Evolutionary conservation across 2,888 invertebrate species (phyloP).

Genomic region (Spilarctia lutea): DNA sequence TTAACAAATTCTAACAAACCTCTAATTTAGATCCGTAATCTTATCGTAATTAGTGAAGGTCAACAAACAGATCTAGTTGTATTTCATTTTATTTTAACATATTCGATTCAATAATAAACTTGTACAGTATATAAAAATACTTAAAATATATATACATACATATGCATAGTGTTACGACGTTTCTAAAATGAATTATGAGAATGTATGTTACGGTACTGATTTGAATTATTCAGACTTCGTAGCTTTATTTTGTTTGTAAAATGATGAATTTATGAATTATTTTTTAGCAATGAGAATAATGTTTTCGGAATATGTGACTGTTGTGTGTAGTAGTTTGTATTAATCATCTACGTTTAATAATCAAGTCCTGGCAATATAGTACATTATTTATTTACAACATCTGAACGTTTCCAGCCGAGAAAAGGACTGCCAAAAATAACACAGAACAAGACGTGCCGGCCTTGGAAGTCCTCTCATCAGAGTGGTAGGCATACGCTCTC

Average conservation of each 20-base stretch:
- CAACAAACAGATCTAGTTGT: conserved; percentile 1
- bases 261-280: neutral
- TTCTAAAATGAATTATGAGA: neutral
- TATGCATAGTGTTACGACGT: no score
- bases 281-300: neutral
- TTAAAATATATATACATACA: no score
- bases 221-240: neutral
- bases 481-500: no score
- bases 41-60: conserved; percentile 33
- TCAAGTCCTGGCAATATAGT: neutral
- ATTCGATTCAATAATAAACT: no score
- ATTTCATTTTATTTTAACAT: neutral
- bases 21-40: conserved; percentile 29
- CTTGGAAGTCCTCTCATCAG: no score
- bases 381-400: neutral
- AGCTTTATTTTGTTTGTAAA: neutral
- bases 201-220: neutral
- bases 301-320: neutral
- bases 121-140: no score
- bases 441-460: no score
- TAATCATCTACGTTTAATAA: neutral
- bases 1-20: conserved; percentile 20
- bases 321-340: neutral
- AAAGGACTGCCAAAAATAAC: neutral
- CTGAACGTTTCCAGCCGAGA: neutral